A percentile compares a stretch with the other conserved stretches of the same genome.
Conservation (phyloP, 2,888 invertebrate species). For the Chloromyia formosa region DNA sequence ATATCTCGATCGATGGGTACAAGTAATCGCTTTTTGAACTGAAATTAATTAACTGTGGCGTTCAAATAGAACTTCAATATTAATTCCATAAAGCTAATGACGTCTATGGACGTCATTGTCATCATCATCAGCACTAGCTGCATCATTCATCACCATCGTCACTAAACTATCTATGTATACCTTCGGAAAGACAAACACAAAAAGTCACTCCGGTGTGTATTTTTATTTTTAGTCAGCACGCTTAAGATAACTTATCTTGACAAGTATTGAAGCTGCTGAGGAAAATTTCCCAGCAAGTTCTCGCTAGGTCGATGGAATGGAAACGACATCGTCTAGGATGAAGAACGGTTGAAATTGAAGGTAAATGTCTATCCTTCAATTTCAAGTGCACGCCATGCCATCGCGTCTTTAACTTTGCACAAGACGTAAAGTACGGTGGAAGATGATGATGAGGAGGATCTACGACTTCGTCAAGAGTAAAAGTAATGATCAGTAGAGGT, state of each 20-base stretch:
- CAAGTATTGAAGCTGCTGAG: neutral
- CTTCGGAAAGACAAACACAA: neutral
- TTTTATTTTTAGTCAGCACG: neutral
- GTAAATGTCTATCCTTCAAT: neutral
- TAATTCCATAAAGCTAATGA: conserved; percentile 19
- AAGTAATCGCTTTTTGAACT: neutral
- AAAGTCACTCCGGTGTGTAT: neutral
- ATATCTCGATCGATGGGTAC: neutral
- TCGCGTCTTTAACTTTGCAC: conserved; percentile 2
- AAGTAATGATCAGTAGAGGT: conserved; percentile 31
- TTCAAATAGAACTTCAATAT: neutral
- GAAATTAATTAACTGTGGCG: conserved; percentile 2
- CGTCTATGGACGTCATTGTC: too few relatives aligned
- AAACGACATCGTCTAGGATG: neutral
- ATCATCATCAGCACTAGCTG: neutral
- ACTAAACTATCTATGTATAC: neutral
- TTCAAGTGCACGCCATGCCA: neutral
- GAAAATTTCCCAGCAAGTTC: neutral
- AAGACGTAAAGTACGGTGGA: neutral
- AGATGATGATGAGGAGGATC: neutral
- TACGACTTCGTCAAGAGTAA: conserved; percentile 25
- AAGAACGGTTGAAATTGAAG: too few relatives aligned
- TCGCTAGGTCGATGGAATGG: neutral
- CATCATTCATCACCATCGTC: too few relatives aligned
- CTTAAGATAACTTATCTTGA: too few relatives aligned